Base-by-base conservation (phyloP, 2,113 vertebrate genomes). In the Pseudorasbora parva region DNA sequence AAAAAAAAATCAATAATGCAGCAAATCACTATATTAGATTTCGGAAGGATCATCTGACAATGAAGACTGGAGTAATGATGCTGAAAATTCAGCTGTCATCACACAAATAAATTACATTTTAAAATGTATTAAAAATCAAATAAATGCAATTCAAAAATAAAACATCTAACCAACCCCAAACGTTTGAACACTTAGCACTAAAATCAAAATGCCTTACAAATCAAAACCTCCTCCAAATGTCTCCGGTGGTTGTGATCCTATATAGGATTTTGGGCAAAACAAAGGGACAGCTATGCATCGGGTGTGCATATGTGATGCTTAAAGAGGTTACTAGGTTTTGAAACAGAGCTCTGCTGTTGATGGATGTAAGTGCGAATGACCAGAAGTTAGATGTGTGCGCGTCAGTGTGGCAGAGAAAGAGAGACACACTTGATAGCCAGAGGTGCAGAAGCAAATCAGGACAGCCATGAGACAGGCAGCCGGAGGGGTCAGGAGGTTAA, bases 401-500 rank as follows among this genome's bases (percentile, higher is more conserved):
- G 0, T 51, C 43, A 73, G 33, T 30, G 45, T 30, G 21, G 10
- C 25, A 33, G 23, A 80, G 45, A 14, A 66, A 21, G 23, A 66
- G 43, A 2, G 51, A 66, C 43, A 80, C 78, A 84, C 37, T 37
- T 30, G 15, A 66, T 23, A 86, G 76, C 47, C 72, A 83, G 62
- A 69, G 64, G 47, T 33, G 45, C 9, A 69, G 71, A 27, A 87
- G 27, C 60, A 86, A 82, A 82, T 54, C 87, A 86, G 30, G 21
- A 43, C n/a, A 79, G 79, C 57, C 45, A 84, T 57, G 47, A 83
- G 47, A 84, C 72, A 88, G 51, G 82, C 85, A 64, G 71, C 72
- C 73, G 78, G 30, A 73, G 33, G 27, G 68, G 78, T 59, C 86
- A 87, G 72, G 60, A 64, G 51, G 69, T 25, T 82, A 64, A 64